These are phyloP conservation scores for Osmerus mordax DNA, from an alignment of 2,113 vertebrate species.

Conservation along the genomic window DNA sequence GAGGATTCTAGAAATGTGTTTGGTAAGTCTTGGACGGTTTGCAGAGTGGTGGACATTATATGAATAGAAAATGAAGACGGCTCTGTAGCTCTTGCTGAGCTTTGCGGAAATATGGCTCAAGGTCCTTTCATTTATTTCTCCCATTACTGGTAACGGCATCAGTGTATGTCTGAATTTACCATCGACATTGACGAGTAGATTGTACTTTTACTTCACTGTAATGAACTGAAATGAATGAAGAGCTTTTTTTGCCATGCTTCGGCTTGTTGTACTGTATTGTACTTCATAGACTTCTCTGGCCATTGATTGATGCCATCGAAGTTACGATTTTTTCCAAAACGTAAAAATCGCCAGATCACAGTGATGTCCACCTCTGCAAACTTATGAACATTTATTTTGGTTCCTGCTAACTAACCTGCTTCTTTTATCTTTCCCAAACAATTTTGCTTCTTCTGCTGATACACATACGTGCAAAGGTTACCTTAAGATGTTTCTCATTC, in stretches of 20 bases:
- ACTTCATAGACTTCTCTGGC: conserved; percentile 29
- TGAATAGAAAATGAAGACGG: conserved; percentile 25
- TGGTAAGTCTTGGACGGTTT: conserved; percentile 78
- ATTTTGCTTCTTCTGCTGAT: conserved; percentile 29
- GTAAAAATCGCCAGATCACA: conserved; percentile 38
- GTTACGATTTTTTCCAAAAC: conserved; percentile 24
- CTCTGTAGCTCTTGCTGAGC: conserved; percentile 40
- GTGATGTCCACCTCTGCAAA: conserved; percentile 75
- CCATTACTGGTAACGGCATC: conserved; percentile 3
- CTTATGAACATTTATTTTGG: conserved; percentile 20
- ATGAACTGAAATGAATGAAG: conserved; percentile 40
- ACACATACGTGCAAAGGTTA: conserved; percentile 84
- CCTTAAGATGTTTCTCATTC: conserved; percentile 99
- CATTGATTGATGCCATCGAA: conserved; percentile 9
- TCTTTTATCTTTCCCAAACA: conserved; percentile 76
- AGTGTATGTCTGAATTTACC: background rate
- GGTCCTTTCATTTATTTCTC: conserved; percentile 34
- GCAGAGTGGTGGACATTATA: conserved; percentile 73
- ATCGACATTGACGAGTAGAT: background rate
- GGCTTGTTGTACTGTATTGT: conserved; percentile 15
- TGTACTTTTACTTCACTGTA: background rate
- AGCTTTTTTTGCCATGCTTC: conserved; percentile 39
- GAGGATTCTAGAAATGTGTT: conserved; percentile 82
- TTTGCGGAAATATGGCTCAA: conserved; percentile 44
- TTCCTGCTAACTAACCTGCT: conserved; percentile 63